These are phyloP conservation scores for Hermatobates lingyangjiaoensis DNA, from an alignment of 1,140 invertebrate genomes.

Conservation along the genomic window DNA sequence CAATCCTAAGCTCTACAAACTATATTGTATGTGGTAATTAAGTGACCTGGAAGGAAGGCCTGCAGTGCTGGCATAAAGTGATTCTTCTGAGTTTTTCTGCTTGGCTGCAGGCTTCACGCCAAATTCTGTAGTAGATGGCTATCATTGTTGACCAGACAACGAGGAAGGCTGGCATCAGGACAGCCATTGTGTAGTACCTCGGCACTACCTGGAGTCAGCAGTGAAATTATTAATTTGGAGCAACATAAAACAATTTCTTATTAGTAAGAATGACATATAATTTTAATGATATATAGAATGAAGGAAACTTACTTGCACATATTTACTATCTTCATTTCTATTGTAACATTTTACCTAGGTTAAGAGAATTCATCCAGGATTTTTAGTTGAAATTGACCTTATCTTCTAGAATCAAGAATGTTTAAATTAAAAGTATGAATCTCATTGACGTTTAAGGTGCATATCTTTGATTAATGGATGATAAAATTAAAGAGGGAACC, in stretches of 20 bases:
- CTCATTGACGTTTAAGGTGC: too few species aligned
- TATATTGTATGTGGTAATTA: neutral
- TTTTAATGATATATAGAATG: too few species aligned
- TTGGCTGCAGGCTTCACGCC: slow-evolving; percentile 45
- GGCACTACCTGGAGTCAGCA: slow-evolving; percentile 23
- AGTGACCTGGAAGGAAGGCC: slow-evolving; percentile 25
- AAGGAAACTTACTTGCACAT: too few species aligned
- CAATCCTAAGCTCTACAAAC: neutral
- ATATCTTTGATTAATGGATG: too few species aligned
- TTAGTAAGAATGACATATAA: too few species aligned
- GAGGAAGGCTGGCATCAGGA: slow-evolving; percentile 44
- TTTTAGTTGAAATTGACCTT: too few species aligned
- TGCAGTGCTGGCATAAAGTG: slow-evolving; percentile 28
- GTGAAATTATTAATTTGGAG: neutral
- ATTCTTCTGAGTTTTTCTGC: slow-evolving; percentile 35
- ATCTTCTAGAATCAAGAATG: too few species aligned
- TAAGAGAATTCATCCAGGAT: too few species aligned
- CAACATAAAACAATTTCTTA: neutral
- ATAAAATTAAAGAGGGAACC: too few species aligned
- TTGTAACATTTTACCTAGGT: too few species aligned
- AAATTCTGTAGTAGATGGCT: slow-evolving; percentile 51
- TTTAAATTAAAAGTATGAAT: too few species aligned
- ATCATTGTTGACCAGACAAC: slow-evolving; percentile 50
- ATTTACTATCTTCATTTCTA: too few species aligned
- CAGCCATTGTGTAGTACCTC: slow-evolving; percentile 36